Conservation (phyloP, 2,797 vertebrate genomes). For the Cynopterus sphinx region DNA sequence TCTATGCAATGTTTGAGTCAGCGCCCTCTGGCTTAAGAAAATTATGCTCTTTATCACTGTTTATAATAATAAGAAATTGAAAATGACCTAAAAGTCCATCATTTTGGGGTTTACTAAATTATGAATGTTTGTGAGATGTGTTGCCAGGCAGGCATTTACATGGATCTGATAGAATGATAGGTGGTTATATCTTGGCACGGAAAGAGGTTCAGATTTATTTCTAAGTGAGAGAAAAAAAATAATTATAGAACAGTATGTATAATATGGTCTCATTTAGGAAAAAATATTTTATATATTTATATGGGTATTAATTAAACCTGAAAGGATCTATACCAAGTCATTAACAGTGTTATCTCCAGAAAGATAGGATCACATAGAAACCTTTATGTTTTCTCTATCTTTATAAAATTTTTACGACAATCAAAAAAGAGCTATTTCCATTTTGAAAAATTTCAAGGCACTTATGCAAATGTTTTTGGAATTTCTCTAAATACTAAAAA, state of each 20-base stretch:
- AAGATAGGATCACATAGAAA: not conserved
- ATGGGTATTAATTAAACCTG: slow-evolving; percentile 16
- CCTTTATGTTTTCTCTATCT: not conserved
- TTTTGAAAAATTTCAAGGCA: slow-evolving; percentile 40
- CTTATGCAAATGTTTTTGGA: slow-evolving; percentile 29
- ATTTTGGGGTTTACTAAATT: slow-evolving; percentile 35
- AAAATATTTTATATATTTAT: not conserved
- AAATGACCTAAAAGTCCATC: slow-evolving; percentile 39
- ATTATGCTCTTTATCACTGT: slow-evolving; percentile 53
- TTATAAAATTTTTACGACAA: not conserved
- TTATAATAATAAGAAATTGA: slow-evolving; percentile 51
- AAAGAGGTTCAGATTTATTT: slow-evolving; percentile 47
- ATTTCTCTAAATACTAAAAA: slow-evolving; percentile 44
- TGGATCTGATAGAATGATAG: slow-evolving; percentile 23
- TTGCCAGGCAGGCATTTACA: slow-evolving; percentile 24
- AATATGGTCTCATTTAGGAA: not conserved
- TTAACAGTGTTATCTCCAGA: not conserved
- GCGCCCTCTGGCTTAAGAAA: slow-evolving; percentile 60
- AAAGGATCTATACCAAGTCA: slow-evolving; percentile 16
- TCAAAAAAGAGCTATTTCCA: not conserved
- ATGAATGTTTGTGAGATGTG: not conserved
- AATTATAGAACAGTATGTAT: not conserved
- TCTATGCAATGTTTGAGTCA: slow-evolving; percentile 26
- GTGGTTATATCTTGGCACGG: not conserved
- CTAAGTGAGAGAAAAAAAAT: not conserved